Evolutionary conservation across 2,797 vertebrate species (phyloP), one percentile per base, ranked within the genome.

Genomic region (Leptatherina wallacei): DNA sequence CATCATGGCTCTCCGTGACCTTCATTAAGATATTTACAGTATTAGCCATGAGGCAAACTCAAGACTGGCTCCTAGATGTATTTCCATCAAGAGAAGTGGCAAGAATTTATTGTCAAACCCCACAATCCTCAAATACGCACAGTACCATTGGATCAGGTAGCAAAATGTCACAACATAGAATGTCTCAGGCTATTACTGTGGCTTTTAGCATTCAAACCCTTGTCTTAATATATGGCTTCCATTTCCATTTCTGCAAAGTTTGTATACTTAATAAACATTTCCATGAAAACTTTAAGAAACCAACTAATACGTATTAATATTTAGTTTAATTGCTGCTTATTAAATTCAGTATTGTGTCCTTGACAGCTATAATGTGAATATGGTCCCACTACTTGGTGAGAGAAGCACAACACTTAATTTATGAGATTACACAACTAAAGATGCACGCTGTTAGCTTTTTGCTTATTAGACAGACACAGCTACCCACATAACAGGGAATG

Each of bases 11-110:
- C 83, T 63, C 20, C 32, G 6, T 24, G 47, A 75, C 72, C 80
- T 81, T 89, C 20, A 65, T 83, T 51, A 82, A 9, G 60, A 55
- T 69, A 57, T 65, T 33, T 52, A 27, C 40, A 33, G 68, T 20
- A 52, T 67, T 59, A 66, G 33, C 6, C 12, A 30, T 44, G 0
- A 7, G 40, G 32, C n/a, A 36, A 61, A 59, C 65, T 65, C 24
- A 24, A 63, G 71, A 55, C 51, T 52, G 35, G 2, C 40, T 27
- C 16, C 20, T 35, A 6, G 12, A 64, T 40, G 35, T 44, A 44
- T 7, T 68, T 1, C 61, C 24, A 56, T 51, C 44, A n/a, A 42
- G 0, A 8, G 20, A 73, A 71, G 13, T n/a, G 22, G 32, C 5
- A 33, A 57, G 30, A 20, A n/a, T 64, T 77, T 63, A 58, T 68